phyloP scores from a whole-genome alignment of 2,797 vertebrate genomes.

The Pseudomugil gertrudae region DNA sequence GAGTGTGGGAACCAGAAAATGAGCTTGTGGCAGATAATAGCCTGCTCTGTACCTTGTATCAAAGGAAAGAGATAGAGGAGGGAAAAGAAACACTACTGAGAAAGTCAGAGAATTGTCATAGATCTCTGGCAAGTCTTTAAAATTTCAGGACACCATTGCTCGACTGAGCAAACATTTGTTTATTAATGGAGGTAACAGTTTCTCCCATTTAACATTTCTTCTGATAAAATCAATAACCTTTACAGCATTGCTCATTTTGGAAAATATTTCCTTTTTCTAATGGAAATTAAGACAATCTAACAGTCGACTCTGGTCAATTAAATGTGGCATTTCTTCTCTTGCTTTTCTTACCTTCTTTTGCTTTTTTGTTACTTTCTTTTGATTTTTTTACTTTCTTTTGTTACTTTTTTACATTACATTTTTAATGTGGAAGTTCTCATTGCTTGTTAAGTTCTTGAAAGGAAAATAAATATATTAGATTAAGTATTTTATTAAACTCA shows the following conservation, averaged over 20 bases:
- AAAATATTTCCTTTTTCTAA: not conserved
- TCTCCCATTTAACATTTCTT: conserved; percentile 12
- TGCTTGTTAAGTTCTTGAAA: no score
- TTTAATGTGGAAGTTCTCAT: not conserved
- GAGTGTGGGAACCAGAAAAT: conserved; percentile 78
- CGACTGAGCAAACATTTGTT: conserved; percentile 21
- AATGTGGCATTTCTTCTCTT: no score
- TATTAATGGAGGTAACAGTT: conserved; percentile 10
- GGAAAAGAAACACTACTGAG: conserved; percentile 16
- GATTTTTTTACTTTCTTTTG: no score
- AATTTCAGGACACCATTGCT: conserved; percentile 27
- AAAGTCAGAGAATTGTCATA: conserved; percentile 19
- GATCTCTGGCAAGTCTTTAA: conserved; percentile 27
- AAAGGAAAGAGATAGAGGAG: conserved; percentile 40
- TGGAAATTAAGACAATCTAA: not conserved
- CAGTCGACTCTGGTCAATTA: not conserved
- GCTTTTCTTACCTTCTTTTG: no score
- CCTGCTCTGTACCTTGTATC: conserved; percentile 56
- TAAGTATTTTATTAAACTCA: no score
- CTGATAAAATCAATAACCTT: not conserved
- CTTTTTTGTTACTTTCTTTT: no score
- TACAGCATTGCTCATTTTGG: not conserved
- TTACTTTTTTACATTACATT: not conserved
- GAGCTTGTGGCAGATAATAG: conserved; percentile 73
- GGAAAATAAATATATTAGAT: no score